phyloP scores from a whole-genome alignment of 1,140 invertebrate genomes.

The Cotesia chilonis region DNA sequence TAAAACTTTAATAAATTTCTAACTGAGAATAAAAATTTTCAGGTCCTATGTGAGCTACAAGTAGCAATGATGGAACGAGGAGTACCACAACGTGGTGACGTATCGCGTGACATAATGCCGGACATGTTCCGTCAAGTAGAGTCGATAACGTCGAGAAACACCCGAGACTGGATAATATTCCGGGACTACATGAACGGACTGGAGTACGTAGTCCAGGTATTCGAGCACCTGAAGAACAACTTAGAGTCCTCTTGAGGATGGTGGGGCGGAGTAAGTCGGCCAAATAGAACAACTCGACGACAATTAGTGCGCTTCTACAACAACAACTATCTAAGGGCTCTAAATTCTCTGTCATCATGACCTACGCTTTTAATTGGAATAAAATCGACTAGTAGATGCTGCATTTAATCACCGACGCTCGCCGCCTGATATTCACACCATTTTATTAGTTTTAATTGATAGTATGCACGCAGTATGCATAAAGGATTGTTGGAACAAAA shows the following conservation, averaged over 20 bases:
- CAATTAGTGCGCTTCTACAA: conserved; percentile 35
- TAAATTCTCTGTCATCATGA: too few relatives aligned
- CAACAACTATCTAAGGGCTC: too few relatives aligned
- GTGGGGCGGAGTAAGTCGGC: conserved; percentile 49
- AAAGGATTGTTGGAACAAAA: too few relatives aligned
- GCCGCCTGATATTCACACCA: too few relatives aligned
- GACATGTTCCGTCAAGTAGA: conserved; percentile 62
- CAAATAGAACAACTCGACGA: conserved; percentile 47
- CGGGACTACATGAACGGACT: conserved; percentile 74
- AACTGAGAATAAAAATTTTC: conserved; percentile 27
- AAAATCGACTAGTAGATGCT: too few relatives aligned
- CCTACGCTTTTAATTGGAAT: too few relatives aligned
- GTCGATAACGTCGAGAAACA: conserved; percentile 61
- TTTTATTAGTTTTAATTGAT: too few relatives aligned
- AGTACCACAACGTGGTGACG: conserved; percentile 61
- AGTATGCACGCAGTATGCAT: too few relatives aligned
- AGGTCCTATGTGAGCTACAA: conserved; percentile 70
- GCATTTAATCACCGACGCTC: too few relatives aligned
- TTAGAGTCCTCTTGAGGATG: conserved; percentile 53
- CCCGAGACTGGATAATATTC: conserved; percentile 74
- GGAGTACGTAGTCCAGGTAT: conserved; percentile 69
- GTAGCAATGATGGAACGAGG: conserved; percentile 68
- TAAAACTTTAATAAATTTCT: too few relatives aligned
- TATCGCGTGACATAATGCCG: conserved; percentile 69
- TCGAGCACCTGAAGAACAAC: conserved; percentile 58